These are phyloP conservation scores for Reticulitermes lucifugus DNA, from an alignment of 2,888 invertebrate genomes.

Conservation along the genomic window DNA sequence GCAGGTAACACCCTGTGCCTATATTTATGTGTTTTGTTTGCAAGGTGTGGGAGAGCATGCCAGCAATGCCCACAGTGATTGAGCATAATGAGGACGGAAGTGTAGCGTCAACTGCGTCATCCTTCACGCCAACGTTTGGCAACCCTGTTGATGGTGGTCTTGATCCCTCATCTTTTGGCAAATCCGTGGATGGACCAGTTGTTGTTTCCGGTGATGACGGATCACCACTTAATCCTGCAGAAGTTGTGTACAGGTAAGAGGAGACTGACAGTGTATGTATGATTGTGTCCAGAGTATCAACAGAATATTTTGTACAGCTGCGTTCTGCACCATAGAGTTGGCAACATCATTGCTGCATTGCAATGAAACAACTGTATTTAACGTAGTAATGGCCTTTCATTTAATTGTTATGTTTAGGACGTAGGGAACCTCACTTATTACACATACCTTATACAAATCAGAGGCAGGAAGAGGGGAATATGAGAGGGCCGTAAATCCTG, in stretches of 20 bases:
- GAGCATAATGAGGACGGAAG: slow-evolving; percentile 58
- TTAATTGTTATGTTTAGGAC: no score
- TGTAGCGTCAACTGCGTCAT: slow-evolving; percentile 56
- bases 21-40: neutral
- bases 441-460: no score
- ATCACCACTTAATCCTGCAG: slow-evolving; percentile 49
- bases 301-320: no score
- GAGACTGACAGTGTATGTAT: neutral
- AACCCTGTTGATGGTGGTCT: slow-evolving; percentile 54
- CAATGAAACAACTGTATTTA: no score
- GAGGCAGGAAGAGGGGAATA: no score
- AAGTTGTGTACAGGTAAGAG: slow-evolving; percentile 52
- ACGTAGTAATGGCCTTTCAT: no score
- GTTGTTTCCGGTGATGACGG: slow-evolving; percentile 52
- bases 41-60: slow-evolving; percentile 78
- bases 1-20: no score
- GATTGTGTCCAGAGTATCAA: no score
- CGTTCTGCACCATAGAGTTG: no score
- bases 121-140: slow-evolving; percentile 57
- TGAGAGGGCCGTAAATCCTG: no score
- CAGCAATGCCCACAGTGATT: slow-evolving; percentile 61
- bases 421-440: no score
- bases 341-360: no score
- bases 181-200: slow-evolving; percentile 53
- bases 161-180: slow-evolving; percentile 53